Conservation (phyloP, 2,797 vertebrate genomes). For the Botia almorhae region DNA sequence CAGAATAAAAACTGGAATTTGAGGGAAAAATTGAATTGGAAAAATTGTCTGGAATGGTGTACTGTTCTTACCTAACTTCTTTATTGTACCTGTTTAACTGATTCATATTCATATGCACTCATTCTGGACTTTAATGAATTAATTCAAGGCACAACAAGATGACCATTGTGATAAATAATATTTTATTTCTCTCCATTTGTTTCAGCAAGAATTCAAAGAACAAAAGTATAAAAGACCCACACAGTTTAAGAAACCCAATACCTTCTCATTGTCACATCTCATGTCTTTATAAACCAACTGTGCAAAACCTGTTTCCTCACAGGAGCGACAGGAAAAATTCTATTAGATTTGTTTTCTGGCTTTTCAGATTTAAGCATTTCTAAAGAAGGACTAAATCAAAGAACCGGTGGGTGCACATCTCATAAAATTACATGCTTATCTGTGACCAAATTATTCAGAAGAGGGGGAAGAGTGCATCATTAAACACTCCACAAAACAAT, state of each 20-base stretch:
- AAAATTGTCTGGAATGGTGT: too few species aligned
- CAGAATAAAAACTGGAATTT: too few species aligned
- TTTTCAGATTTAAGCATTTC: conserved; percentile 10
- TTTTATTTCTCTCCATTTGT: conserved; percentile 36
- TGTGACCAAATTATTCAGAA: conserved; percentile 31
- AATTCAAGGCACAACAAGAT: background rate
- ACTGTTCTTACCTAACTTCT: background rate
- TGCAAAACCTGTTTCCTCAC: conserved; percentile 23
- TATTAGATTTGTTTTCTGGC: conserved; percentile 29
- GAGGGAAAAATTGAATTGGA: too few species aligned
- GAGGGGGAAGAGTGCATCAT: conserved; percentile 29
- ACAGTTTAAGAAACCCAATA: conserved; percentile 42
- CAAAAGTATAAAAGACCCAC: conserved; percentile 12
- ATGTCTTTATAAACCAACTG: background rate
- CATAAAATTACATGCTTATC: conserved; percentile 44
- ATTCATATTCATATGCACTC: background rate
- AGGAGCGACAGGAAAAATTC: conserved; percentile 16
- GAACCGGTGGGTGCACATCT: conserved; percentile 37
- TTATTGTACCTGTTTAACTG: conserved; percentile 5
- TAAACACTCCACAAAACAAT: conserved; percentile 57
- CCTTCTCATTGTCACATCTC: conserved; percentile 41
- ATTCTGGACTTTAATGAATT: conserved; percentile 46
- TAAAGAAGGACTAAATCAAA: conserved; percentile 44
- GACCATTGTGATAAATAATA: conserved; percentile 49
- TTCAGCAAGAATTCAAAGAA: background rate